A percentile compares a stretch with the other conserved stretches of the same genome.
These are phyloP conservation scores for Chloroceryle aenea DNA, from an alignment of 2,113 vertebrate species.

Conservation along the genomic window DNA sequence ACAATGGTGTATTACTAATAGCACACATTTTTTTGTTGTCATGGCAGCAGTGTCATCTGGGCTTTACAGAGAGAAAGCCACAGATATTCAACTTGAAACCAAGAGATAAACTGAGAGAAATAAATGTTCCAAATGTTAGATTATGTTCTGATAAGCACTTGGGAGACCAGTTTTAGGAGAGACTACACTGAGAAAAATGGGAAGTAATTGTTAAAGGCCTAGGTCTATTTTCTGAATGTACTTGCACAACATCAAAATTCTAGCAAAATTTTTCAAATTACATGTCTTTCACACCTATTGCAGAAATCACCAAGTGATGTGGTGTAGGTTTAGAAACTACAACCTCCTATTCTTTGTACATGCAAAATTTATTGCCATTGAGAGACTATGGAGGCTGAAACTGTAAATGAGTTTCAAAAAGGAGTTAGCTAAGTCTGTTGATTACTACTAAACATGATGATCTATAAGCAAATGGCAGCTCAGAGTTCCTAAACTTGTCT, in stretches of 20 bases:
- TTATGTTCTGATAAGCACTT: background rate
- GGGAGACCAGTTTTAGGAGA: background rate
- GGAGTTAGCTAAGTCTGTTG: background rate
- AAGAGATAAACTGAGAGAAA: background rate
- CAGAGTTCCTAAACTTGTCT: background rate
- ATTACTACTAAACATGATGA: background rate
- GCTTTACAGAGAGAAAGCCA: background rate
- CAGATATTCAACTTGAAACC: background rate
- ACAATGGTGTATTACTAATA: background rate
- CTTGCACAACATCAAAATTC: background rate
- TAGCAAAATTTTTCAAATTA: background rate
- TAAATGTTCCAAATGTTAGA: background rate
- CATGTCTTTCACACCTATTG: background rate
- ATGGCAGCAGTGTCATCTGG: background rate
- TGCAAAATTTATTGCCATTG: background rate
- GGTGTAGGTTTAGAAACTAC: conserved; percentile 12
- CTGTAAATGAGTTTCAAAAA: background rate
- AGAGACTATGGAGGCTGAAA: background rate
- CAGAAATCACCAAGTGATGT: background rate
- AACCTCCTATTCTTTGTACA: background rate
- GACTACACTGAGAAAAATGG: background rate
- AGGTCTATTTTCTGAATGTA: background rate
- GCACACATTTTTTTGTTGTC: background rate
- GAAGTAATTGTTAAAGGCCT: background rate
- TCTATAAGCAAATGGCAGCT: background rate